Conservation (phyloP, 2,888 invertebrate genomes). For the Platerodrilus igneus region DNA sequence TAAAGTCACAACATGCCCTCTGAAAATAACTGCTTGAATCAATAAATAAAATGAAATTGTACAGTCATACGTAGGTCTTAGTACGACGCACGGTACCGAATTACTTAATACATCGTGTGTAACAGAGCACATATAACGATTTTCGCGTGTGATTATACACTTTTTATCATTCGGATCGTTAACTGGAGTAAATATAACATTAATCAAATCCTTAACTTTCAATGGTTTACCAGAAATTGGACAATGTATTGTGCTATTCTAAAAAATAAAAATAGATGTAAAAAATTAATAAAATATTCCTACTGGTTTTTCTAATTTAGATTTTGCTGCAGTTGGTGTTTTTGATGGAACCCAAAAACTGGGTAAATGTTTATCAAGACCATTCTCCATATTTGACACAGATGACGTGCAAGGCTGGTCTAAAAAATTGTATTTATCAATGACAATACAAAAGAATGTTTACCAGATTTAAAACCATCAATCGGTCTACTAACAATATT, state of each 20-base stretch:
- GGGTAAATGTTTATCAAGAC: constrained; percentile 76
- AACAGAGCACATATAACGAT: constrained; percentile 95
- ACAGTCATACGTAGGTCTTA: constrained; percentile 73
- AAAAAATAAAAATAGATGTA: constrained; percentile 23
- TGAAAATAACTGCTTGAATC: constrained; percentile 47
- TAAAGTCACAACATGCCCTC: constrained; percentile 92
- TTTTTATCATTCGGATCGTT: constrained; percentile 84
- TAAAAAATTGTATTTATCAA: constrained; percentile 10
- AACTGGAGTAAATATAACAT: constrained; percentile 87
- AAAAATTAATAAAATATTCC: constrained; percentile 29
- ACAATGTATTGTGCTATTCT: constrained; percentile 71
- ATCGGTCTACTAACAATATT: constrained; percentile 59
- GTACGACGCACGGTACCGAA: constrained; percentile 89
- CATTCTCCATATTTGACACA: constrained; percentile 70
- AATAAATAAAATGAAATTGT: constrained; percentile 23
- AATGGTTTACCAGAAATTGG: constrained; percentile 82
- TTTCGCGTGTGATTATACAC: constrained; percentile 81
- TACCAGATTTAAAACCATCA: constrained; percentile 42
- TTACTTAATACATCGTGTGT: constrained; percentile 94
- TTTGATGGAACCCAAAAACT: constrained; percentile 97
- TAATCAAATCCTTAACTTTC: constrained; percentile 87
- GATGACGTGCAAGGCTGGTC: constrained; percentile 40
- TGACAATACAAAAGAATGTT: neutral
- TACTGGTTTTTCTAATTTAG: constrained; percentile 72
- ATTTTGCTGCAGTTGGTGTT: constrained; percentile 72